Evolutionary conservation across 2,113 vertebrate species (phyloP), one percentile per base, ranked within the genome.

Genomic region (Carassius gibelio): DNA sequence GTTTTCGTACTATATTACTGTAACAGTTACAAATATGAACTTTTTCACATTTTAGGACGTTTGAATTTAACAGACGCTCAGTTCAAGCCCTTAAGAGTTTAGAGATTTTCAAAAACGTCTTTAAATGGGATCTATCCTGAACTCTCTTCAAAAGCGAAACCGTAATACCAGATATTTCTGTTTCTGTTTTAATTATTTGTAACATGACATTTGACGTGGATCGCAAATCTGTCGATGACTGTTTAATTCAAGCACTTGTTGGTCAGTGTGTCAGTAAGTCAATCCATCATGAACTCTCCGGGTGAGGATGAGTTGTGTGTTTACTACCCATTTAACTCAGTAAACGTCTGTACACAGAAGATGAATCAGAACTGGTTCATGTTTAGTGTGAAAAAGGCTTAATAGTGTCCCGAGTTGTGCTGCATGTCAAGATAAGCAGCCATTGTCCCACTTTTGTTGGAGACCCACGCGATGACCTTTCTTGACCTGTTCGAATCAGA

Each of bases 251-350:
- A 72, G 4, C 21, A 23, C 45, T 55, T 79, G n/a, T 76, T 45
- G 62, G 76, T 61, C 1, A 74, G 19, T 69, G n/a, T 85, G 68
- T 88, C 84, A 80, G 42, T 85, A 13, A 76, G 30, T 36, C 76
- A 77, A 30, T 64, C 36, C 17, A 81, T 72, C 26, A 48, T 76
- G 9, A 84, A 48, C 48, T 72, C 75, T 61, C 52, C 64, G 8
- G 9, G 52, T 79, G 55, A 79, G 21, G 75, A 75, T 69, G 61
- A 64, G n/a, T 36, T 34, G 81, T 86, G 69, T 62, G 68, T 72
- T 79, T 79, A 81, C 76, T 57, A 75, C 30, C 38, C n/a, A 62
- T 77, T 87, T 84, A 57, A n/a, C 52, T 82, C 75, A 77, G 62
- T 82, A 87, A 89, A 88, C 45, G 72, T 50, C 55, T 71, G 36